Percentiles rank a stretch among this genome's conserved stretches.
Evolutionary conservation across 2,113 vertebrate genomes (phyloP).

Genomic region (Numenius arquata): DNA sequence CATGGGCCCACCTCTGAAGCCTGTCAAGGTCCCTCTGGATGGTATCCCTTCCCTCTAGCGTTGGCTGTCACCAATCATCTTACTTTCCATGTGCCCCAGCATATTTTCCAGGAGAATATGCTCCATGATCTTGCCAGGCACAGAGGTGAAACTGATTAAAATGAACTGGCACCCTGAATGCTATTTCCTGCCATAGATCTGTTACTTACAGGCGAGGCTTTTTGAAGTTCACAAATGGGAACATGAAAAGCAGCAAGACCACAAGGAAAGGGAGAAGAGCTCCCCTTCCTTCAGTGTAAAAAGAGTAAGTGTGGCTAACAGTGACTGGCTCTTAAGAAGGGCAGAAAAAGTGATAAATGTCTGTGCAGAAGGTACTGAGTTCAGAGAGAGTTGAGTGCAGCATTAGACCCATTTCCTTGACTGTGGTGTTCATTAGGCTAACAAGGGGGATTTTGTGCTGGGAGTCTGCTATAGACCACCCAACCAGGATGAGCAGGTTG

Average conservation of each 20-base stretch:
- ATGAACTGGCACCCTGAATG: too few relatives aligned
- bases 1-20: background rate
- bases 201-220: too few relatives aligned
- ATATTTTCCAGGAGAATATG: too few relatives aligned
- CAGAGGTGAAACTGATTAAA: too few relatives aligned
- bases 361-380: background rate
- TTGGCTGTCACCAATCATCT: too few relatives aligned
- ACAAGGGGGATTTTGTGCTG: too few relatives aligned
- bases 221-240: background rate
- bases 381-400: background rate
- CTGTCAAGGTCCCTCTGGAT: background rate
- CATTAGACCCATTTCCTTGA: background rate
- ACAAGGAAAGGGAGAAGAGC: background rate
- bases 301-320: background rate
- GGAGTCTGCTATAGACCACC: too few relatives aligned
- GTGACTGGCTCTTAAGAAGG: background rate
- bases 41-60: background rate
- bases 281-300: background rate
- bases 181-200: too few relatives aligned
- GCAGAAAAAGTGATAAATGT: background rate
- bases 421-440: background rate
- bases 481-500: too few relatives aligned
- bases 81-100: too few relatives aligned
- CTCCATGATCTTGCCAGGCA: too few relatives aligned
- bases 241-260: background rate